A percentile compares a stretch with the other conserved stretches of the same genome.
phyloP scores from a whole-genome alignment of 2,888 invertebrate genomes.

The Chloromyia formosa region DNA sequence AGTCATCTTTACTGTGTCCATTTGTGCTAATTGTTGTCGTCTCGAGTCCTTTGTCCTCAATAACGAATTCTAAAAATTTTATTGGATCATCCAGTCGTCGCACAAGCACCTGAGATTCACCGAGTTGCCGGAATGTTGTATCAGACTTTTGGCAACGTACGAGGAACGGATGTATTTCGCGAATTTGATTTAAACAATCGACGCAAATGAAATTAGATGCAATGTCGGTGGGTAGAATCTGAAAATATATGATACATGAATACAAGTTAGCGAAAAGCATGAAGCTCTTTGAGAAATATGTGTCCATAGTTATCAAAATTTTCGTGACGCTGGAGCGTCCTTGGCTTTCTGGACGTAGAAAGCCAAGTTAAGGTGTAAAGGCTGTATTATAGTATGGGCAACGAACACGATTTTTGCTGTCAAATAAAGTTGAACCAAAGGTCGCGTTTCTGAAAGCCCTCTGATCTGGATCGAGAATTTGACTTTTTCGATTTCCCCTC shows the following conservation, averaged over 20 bases:
- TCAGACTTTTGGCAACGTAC: constrained; percentile 6
- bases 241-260: no score
- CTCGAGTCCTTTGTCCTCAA: not conserved
- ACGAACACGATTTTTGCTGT: no score
- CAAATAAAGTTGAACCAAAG: no score
- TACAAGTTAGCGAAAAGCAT: not conserved
- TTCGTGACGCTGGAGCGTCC: no score
- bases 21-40: not conserved
- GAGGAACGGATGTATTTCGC: not conserved
- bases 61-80: constrained; percentile 11
- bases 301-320: no score
- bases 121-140: constrained; percentile 4
- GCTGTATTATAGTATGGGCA: no score
- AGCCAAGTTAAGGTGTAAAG: no score
- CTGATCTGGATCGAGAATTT: no score
- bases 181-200: constrained; percentile 15
- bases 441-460: no score
- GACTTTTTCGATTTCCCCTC: no score
- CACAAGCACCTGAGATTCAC: constrained; percentile 10
- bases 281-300: no score
- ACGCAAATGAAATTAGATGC: constrained; percentile 7
- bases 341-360: no score
- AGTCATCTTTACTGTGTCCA: not conserved
- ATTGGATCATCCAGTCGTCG: constrained; percentile 21
- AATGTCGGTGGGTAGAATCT: constrained; percentile 9